Percentiles rank a stretch among this genome's conserved stretches.
Conservation (phyloP, 37 sponge, comb jelly and placozoan species). For the Crambe crambe region DNA sequence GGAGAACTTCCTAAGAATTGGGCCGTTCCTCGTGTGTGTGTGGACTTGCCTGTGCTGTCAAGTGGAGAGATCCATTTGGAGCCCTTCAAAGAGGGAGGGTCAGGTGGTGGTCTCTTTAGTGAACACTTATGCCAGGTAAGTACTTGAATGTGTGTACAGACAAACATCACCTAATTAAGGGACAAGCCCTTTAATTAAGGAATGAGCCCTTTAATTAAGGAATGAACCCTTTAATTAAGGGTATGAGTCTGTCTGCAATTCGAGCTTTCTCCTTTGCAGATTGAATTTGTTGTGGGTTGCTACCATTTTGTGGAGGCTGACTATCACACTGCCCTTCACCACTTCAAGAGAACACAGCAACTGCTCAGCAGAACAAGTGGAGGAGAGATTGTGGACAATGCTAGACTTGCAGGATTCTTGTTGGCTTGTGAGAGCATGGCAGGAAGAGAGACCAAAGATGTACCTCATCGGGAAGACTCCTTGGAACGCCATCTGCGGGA, state of each 20-base stretch:
- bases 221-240: no score
- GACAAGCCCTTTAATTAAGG: no score
- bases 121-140: conserved; percentile 60
- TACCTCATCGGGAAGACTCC: no score
- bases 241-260: no score
- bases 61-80: neutral
- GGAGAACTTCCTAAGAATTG: neutral
- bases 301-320: conserved; percentile 41
- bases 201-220: no score
- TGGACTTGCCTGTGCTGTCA: conserved; percentile 5
- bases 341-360: neutral
- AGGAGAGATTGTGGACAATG: conserved; percentile 3
- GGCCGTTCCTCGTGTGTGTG: conserved; percentile 9
- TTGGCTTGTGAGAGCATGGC: conserved; percentile 28
- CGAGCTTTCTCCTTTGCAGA: no score
- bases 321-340: conserved; percentile 10
- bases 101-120: conserved; percentile 83
- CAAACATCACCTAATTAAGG: no score
- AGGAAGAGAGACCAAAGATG: conserved; percentile 9
- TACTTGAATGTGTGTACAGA: no score
- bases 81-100: neutral
- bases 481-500: no score
- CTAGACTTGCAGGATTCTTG: conserved; percentile 34
- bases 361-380: conserved; percentile 3
- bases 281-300: conserved; percentile 49